These are phyloP conservation scores for Uromys caudimaculatus DNA, from an alignment of 2,797 vertebrate genomes.

Conservation along the genomic window DNA sequence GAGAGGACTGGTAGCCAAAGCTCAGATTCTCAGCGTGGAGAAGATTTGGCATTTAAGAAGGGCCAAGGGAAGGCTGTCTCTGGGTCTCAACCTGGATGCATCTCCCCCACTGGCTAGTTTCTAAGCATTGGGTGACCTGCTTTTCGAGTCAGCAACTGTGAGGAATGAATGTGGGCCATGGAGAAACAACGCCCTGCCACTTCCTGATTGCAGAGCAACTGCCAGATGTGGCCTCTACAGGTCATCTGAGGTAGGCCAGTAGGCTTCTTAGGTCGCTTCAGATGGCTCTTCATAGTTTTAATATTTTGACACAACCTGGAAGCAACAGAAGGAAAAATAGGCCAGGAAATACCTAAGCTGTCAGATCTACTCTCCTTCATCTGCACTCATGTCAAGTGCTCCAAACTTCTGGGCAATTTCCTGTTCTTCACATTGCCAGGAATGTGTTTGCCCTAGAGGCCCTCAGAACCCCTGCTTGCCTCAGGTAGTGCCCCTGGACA, in stretches of 20 bases:
- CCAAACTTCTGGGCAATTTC: neutral
- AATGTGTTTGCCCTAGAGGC: neutral
- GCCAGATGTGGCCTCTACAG: neutral
- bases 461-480: neutral
- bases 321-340: constrained; percentile 25
- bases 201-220: neutral
- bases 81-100: neutral
- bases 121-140: neutral
- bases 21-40: neutral
- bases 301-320: constrained; percentile 57
- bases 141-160: neutral
- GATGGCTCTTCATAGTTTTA: neutral
- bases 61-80: neutral
- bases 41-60: neutral
- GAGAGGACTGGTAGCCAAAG: neutral
- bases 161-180: neutral
- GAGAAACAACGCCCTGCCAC: rapidly evolving
- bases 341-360: neutral
- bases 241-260: neutral
- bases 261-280: neutral
- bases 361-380: neutral
- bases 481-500: neutral
- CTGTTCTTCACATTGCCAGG: neutral
- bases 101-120: neutral
- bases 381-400: neutral